These are phyloP conservation scores for Pheosia tremula DNA, from an alignment of 2,888 invertebrate genomes.

Conservation along the genomic window DNA sequence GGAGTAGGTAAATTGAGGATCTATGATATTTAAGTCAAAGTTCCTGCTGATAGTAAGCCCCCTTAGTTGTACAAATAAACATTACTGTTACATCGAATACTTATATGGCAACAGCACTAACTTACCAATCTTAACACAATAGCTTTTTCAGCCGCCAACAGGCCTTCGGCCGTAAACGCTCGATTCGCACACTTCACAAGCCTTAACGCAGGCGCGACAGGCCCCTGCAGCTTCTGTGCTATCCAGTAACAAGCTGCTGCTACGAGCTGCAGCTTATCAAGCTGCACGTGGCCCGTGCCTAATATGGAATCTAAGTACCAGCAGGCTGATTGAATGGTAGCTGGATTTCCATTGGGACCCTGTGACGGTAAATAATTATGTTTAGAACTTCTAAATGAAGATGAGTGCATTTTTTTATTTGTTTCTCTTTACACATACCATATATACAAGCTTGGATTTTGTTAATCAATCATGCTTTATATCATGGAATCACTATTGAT, in stretches of 20 bases:
- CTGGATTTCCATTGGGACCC: conserved; percentile 61
- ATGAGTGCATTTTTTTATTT: too few relatives aligned
- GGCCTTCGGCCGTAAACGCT: conserved; percentile 48
- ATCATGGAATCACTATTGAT: too few relatives aligned
- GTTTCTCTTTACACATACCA: too few relatives aligned
- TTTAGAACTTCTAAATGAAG: too few relatives aligned
- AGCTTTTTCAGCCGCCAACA: conserved; percentile 55
- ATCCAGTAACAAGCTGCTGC: conserved; percentile 74
- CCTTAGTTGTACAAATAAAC: too few relatives aligned
- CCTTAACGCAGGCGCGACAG: conserved; percentile 39
- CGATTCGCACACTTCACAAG: conserved; percentile 52
- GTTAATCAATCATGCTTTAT: too few relatives aligned
- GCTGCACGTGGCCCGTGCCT: conserved; percentile 36
- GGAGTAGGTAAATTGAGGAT: too few relatives aligned
- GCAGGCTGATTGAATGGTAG: conserved; percentile 59
- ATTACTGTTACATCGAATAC: too few relatives aligned
- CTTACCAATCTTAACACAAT: conserved; percentile 59
- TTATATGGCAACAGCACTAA: conserved; percentile 10
- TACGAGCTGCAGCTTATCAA: conserved; percentile 61
- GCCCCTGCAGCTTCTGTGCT: conserved; percentile 63
- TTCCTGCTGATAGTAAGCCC: too few relatives aligned
- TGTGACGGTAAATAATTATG: conserved; percentile 21
- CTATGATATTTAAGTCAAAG: too few relatives aligned
- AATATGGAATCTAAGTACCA: conserved; percentile 69
- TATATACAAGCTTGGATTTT: too few relatives aligned